phyloP scores from a whole-genome alignment of 2,797 vertebrate genomes.

The Tenualosa thibaudeaui region DNA sequence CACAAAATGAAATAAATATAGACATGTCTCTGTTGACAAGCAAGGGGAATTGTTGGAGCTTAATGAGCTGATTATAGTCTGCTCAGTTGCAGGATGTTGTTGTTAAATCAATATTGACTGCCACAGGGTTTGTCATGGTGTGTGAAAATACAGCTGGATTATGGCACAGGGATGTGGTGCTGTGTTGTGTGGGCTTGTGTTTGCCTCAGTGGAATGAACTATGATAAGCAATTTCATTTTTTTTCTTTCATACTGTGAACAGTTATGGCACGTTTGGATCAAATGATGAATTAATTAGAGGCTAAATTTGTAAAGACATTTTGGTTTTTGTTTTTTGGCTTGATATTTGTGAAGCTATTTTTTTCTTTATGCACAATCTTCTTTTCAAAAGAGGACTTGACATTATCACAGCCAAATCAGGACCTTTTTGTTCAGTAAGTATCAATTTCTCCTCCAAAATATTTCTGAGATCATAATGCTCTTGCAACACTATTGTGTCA shows the following conservation, averaged over 20 bases:
- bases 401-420: slow-evolving; percentile 50
- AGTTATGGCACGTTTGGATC: neutral
- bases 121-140: slow-evolving; percentile 41
- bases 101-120: slow-evolving; percentile 57
- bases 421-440: slow-evolving; percentile 59
- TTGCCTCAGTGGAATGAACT: slow-evolving; percentile 25
- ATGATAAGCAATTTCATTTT: slow-evolving; percentile 30
- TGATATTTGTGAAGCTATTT: slow-evolving; percentile 24
- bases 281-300: neutral
- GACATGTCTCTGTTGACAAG: slow-evolving; percentile 24
- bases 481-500: slow-evolving; percentile 38
- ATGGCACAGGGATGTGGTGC: slow-evolving; percentile 56
- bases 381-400: slow-evolving; percentile 45
- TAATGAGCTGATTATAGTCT: slow-evolving; percentile 38
- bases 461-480: slow-evolving; percentile 30
- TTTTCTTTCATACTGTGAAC: slow-evolving; percentile 41
- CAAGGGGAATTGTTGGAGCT: neutral
- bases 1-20: slow-evolving; percentile 19
- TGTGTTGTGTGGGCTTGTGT: slow-evolving; percentile 32
- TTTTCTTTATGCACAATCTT: slow-evolving; percentile 22
- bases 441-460: slow-evolving; percentile 44
- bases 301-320: neutral
- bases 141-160: slow-evolving; percentile 44
- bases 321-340: neutral
- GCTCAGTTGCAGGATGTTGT: slow-evolving; percentile 45